Conservation (phyloP, 2,888 invertebrate genomes). For the Eumacrocentrus americanus region DNA sequence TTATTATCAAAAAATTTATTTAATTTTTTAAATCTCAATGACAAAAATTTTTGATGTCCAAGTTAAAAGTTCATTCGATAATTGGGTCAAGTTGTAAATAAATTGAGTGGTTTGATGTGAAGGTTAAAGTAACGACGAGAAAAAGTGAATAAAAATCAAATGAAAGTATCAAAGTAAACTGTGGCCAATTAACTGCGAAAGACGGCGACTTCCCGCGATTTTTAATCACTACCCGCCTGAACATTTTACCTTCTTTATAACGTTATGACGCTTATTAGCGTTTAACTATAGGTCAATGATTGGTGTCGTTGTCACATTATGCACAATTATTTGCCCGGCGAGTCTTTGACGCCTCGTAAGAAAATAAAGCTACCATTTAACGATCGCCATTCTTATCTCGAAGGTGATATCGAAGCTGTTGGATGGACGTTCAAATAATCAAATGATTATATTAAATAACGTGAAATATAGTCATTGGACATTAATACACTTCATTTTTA, state of each 20-base stretch:
- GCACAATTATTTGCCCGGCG: neutral
- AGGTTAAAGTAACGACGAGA: neutral
- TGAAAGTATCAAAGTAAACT: neutral
- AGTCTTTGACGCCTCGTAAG: neutral
- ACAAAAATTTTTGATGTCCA: neutral
- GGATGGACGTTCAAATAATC: neutral
- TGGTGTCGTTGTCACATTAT: neutral
- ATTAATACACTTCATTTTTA: slow-evolving; percentile 12
- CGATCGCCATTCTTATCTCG: neutral
- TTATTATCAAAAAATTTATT: too few species aligned
- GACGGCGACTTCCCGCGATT: neutral
- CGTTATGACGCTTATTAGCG: neutral
- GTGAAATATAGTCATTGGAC: neutral
- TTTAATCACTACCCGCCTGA: neutral
- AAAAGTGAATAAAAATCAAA: neutral
- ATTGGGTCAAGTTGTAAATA: neutral
- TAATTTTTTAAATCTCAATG: too few species aligned
- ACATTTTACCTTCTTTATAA: neutral
- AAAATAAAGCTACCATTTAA: neutral
- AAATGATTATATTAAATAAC: too few species aligned
- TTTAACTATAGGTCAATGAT: neutral
- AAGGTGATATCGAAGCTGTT: neutral
- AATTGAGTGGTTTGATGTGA: neutral
- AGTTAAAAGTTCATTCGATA: neutral
- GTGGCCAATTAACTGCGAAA: neutral